Base-by-base conservation (phyloP, 2,888 invertebrate species). In the Euplagia quadripunctaria region DNA sequence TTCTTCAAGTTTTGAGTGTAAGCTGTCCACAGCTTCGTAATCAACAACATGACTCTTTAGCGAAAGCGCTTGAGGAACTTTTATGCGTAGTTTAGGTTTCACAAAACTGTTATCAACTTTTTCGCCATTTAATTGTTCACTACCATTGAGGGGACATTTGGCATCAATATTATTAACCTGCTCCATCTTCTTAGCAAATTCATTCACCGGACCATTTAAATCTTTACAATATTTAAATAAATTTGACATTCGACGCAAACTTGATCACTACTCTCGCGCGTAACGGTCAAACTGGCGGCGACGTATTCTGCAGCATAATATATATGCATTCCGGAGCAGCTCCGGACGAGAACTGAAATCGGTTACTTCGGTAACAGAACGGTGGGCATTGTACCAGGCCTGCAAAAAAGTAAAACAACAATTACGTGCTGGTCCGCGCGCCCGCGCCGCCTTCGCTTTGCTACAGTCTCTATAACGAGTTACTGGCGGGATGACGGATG, bases 21-120 rank as follows among this genome's bases (percentile, higher is more conserved):
- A 86, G 7, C 87, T 87, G 71, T 96, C 96, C 41, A 90, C 88
- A 68, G 89, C 91, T 79, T 94, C 93, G 31, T 74, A 80, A 12
- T 84, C 80, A 64, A 85, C 83, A 31, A 90, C 75, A 79, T 91
- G 90, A 76, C 95, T 94, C 82, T 90, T 92, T 85, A 96, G 82
- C 78, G 88, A 90, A 71, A 95, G 86, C 7, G 95, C 94, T 61
- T 92, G 93, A n/a, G 92, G 90, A 78, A 95, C 92, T 87, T 94
- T 94, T 9, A 96, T 85, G 41, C 91, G 90, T 64, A 95, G 88
- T 67, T 90, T 90, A 4, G 91, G 89, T 79, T 94, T 95, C 79
- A 85, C 89, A 73, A 85, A 73, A 72, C 89, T 92, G 14, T 90
- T 86, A 52, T 79, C 80, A 78, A 82, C 82, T 68, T 88, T 87